These are phyloP conservation scores for Panagrolaimus sp. DNA, from an alignment of 1,140 invertebrate genomes.

Conservation along the genomic window DNA sequence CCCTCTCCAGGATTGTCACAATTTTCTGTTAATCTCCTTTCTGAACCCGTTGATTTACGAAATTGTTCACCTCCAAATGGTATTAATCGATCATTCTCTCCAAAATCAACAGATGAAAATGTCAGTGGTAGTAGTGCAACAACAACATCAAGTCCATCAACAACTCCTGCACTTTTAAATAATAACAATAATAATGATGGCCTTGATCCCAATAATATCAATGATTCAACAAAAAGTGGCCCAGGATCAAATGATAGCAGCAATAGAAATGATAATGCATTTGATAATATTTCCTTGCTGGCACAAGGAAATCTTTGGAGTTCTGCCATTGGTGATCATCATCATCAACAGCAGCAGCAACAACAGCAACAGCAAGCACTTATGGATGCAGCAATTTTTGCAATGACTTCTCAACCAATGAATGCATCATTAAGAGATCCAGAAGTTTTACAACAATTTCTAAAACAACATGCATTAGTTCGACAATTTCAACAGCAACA, in stretches of 20 bases:
- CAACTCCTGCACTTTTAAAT: slow-evolving; percentile 21
- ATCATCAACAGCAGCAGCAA: background rate
- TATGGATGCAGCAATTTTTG: slow-evolving; percentile 12
- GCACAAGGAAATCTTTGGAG: slow-evolving; percentile 21
- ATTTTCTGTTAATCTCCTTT: background rate
- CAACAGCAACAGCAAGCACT: background rate
- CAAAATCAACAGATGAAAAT: slow-evolving; percentile 28
- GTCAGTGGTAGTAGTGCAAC: slow-evolving; percentile 24
- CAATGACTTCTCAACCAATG: slow-evolving; percentile 6
- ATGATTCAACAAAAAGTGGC: background rate
- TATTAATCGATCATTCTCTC: slow-evolving; percentile 24
- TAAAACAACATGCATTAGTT: slow-evolving; percentile 11
- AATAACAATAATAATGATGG: slow-evolving; percentile 16
- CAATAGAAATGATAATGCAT: background rate
- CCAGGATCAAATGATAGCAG: slow-evolving; percentile 8
- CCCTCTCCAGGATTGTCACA: slow-evolving; percentile 10
- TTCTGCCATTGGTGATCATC: background rate
- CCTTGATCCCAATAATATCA: background rate
- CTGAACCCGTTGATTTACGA: slow-evolving; percentile 3
- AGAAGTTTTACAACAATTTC: slow-evolving; percentile 4
- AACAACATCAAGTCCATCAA: slow-evolving; percentile 33
- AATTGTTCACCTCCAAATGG: slow-evolving; percentile 21
- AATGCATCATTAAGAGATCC: background rate
- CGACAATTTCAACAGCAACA: background rate
- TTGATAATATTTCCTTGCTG: slow-evolving; percentile 3